Evolutionary conservation across 1,140 invertebrate genomes (phyloP).

Genomic region (Brachionus paranguensis): DNA sequence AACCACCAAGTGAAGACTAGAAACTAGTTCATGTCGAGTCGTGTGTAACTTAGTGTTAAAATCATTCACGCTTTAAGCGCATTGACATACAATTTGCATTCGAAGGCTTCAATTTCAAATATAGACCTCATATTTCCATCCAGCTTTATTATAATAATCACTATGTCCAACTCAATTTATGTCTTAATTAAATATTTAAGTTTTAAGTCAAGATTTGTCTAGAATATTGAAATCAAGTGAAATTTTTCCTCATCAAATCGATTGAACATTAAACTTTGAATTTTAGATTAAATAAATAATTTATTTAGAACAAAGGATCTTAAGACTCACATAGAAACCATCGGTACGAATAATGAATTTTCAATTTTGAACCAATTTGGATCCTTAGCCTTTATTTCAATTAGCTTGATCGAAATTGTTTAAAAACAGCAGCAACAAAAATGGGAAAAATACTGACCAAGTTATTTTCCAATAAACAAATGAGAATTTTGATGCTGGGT

Average conservation of each 20-base stretch:
- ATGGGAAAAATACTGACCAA: slow-evolving; percentile 66
- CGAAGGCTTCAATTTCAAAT: not conserved
- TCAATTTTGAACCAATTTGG: not conserved
- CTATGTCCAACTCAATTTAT: slow-evolving; percentile 24
- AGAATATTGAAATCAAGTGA: not conserved
- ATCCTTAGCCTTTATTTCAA: not conserved
- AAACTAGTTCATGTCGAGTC: not conserved
- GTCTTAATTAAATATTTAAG: slow-evolving; percentile 3
- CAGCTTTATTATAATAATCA: not conserved
- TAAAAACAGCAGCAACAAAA: not conserved
- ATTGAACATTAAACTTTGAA: not conserved
- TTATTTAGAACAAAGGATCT: not conserved
- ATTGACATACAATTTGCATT: not conserved
- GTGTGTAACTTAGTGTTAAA: slow-evolving; percentile 1
- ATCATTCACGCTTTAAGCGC: not conserved
- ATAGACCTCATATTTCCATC: not conserved
- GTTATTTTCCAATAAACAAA: slow-evolving; percentile 95
- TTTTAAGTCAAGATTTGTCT: not conserved
- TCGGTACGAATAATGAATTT: not conserved
- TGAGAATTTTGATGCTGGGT: slow-evolving; percentile 85
- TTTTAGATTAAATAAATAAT: slow-evolving; percentile 4
- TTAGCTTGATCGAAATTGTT: not conserved
- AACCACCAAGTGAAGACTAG: not conserved
- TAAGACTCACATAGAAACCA: not conserved
- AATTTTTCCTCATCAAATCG: not conserved